Conservation (phyloP, 2,888 invertebrate species). For the Gnatocerus cornutus region DNA sequence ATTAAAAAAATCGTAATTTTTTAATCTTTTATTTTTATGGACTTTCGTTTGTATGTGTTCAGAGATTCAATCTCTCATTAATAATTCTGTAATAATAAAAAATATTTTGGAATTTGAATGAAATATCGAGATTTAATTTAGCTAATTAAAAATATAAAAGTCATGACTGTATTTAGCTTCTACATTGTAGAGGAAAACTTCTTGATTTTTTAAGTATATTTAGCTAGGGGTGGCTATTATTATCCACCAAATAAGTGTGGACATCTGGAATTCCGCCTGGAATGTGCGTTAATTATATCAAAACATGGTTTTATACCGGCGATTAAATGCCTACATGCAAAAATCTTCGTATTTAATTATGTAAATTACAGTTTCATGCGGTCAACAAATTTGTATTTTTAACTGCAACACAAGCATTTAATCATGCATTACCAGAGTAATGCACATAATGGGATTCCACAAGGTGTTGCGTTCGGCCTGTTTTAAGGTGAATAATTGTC, state of each 20-base stretch:
- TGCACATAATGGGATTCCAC: neutral
- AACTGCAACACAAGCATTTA: conserved; percentile 37
- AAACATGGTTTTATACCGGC: conserved; percentile 26
- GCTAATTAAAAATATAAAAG: too few species aligned
- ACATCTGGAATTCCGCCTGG: conserved; percentile 16
- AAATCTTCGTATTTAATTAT: conserved; percentile 42
- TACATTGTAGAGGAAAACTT: too few species aligned
- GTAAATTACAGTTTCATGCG: conserved; percentile 42
- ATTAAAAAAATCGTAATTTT: too few species aligned
- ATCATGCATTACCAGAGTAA: conserved; percentile 22
- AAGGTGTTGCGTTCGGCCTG: neutral
- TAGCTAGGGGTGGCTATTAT: too few species aligned
- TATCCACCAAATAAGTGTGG: neutral
- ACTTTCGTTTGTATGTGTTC: too few species aligned
- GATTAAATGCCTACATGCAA: conserved; percentile 43
- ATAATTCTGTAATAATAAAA: too few species aligned
- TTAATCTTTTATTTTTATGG: too few species aligned
- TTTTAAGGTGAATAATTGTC: conserved; percentile 11
- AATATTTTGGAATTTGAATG: too few species aligned
- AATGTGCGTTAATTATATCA: conserved; percentile 38
- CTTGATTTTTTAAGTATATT: too few species aligned
- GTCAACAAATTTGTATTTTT: conserved; percentile 41
- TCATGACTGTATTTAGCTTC: too few species aligned
- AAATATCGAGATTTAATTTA: too few species aligned
- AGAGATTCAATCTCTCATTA: too few species aligned